Evolutionary conservation across 2,888 invertebrate species (phyloP), one percentile per base, ranked within the genome.

Genomic region (Cephus spinipes): DNA sequence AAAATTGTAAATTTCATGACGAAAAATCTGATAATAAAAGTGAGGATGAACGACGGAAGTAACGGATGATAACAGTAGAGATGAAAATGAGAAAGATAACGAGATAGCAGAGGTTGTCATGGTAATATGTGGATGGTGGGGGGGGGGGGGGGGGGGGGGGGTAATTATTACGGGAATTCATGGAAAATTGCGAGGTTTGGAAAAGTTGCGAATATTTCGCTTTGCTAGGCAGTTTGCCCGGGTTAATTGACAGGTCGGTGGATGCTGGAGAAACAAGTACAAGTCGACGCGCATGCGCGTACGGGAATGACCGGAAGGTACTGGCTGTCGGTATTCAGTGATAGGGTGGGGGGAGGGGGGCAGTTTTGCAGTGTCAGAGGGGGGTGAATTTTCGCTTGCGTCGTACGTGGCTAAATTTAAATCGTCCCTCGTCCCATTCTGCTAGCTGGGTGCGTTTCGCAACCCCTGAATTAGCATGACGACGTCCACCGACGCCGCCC

Each of bases 171-270:
- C 31, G 31, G 31, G 31, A n/a, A 15, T 33, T 31, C 12, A 12
- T 33, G 71, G 71, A 31, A 71, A 71, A 31, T 71, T 12, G 31
- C 12, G 12, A 71, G 31, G 12, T 31, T 12, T 71, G 31, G 2
- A 71, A 71, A 71, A 71, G 71, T 71, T 71, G 71, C 71, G 71
- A 71, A 71, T 12, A 33, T 71, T 71, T 71, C 32, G 31, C 71
- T 31, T 71, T 71, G 71, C 71, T 31, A 33, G 71, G 71, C 71
- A 71, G 71, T 71, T 71, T 71, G 6, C 31, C 2, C 71, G 32
- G 71, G 71, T 71, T 71, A 71, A 71, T 71, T 71, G 71, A 71
- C 71, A 71, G 31, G 71, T 55, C 55, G 55, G 12, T 12, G 71
- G 30, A 31, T 31, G 4, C 71, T 31, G 31, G 71, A 12, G 31